Evolutionary conservation across 2,888 invertebrate species (phyloP).

Genomic region (Philereme transversata): DNA sequence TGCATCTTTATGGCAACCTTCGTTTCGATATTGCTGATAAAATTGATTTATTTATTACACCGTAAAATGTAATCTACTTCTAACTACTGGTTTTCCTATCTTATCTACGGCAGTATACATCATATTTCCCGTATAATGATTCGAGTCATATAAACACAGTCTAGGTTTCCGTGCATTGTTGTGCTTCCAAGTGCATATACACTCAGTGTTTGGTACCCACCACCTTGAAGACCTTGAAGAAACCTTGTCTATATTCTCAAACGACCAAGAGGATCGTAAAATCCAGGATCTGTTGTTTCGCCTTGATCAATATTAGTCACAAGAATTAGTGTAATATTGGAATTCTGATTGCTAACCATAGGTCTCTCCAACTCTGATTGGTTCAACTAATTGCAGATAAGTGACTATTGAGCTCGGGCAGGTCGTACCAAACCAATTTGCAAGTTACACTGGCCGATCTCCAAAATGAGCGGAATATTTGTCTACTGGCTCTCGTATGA

Average conservation of each 20-base stretch:
- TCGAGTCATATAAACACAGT: neutral
- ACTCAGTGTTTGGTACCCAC: neutral
- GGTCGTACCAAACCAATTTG: constrained; percentile 15
- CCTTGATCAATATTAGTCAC: constrained; percentile 8
- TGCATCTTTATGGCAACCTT: constrained; percentile 29
- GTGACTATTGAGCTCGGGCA: neutral
- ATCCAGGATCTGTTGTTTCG: neutral
- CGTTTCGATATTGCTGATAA: constrained; percentile 25
- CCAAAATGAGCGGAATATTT: constrained; percentile 26
- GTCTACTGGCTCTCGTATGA: constrained; percentile 17
- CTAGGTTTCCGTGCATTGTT: neutral
- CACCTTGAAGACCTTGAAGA: neutral
- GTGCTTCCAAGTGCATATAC: neutral
- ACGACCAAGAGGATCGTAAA: neutral
- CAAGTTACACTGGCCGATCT: constrained; percentile 22
- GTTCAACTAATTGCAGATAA: constrained; percentile 16
- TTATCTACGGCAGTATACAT: constrained; percentile 28
- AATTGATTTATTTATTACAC: constrained; percentile 30
- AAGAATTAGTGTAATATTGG: constrained; percentile 7
- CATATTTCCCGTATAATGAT: constrained; percentile 17
- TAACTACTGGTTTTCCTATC: constrained; percentile 26
- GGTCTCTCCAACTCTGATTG: constrained; percentile 5
- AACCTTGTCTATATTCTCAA: neutral
- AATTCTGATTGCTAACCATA: constrained; percentile 11
- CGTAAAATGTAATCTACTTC: constrained; percentile 22